Percentiles rank a stretch among this genome's conserved stretches.
Conservation (phyloP, 2,113 vertebrate genomes). For the Chaenogobius annularis region DNA sequence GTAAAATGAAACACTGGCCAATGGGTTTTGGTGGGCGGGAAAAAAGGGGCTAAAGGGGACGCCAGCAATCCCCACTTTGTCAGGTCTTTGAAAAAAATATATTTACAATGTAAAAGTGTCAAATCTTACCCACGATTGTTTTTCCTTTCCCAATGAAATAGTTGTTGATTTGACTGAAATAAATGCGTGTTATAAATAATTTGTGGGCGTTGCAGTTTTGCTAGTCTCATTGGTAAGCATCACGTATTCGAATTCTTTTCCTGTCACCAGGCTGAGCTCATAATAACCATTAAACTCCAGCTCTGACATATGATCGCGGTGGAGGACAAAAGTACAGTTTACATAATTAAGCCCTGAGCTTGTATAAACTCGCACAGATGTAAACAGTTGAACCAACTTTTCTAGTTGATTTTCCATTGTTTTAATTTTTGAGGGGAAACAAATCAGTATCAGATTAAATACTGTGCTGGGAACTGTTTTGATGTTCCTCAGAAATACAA, state of each 20-base stretch:
- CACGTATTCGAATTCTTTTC: background rate
- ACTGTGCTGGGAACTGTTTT: background rate
- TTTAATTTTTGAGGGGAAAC: constrained; percentile 3
- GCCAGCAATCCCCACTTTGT: background rate
- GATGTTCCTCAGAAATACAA: constrained; percentile 6
- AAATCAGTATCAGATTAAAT: background rate
- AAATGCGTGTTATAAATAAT: too few species aligned
- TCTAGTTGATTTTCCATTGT: background rate
- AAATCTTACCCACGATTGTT: background rate
- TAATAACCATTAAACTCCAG: background rate
- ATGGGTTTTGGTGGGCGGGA: background rate
- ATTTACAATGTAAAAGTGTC: background rate
- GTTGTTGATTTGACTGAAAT: background rate
- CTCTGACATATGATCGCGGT: background rate
- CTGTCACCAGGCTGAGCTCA: background rate
- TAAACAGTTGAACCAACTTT: background rate
- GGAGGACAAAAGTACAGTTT: background rate
- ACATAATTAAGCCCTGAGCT: background rate
- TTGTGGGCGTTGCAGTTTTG: too few species aligned
- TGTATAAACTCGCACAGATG: background rate
- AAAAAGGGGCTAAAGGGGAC: background rate
- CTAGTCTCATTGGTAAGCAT: background rate
- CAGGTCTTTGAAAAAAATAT: background rate
- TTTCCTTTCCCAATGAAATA: too few species aligned
- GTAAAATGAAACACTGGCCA: too few species aligned